Evolutionary conservation across 2,888 invertebrate species (phyloP).

Genomic region (Hoplodrina blanda): DNA sequence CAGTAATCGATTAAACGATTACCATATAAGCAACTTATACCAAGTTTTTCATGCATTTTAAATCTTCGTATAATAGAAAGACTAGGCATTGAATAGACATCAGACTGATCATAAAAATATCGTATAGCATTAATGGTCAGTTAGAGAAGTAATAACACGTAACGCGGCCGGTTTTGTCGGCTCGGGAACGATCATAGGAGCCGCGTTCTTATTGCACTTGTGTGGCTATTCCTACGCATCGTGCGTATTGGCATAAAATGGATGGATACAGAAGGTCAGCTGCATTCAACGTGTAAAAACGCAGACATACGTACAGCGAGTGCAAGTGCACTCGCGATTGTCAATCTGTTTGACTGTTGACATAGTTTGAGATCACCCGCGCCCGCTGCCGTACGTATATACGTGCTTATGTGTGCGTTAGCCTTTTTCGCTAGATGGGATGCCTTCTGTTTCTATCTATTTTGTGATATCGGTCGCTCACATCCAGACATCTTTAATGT

Average conservation of each 20-base stretch:
- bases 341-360: not conserved
- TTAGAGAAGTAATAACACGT: conserved; percentile 56
- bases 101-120: conserved; percentile 57
- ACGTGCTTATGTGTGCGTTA: not conserved
- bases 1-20: conserved; percentile 30
- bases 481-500: conserved; percentile 63
- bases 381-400: not conserved
- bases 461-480: conserved; percentile 7
- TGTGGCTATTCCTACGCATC: conserved; percentile 54
- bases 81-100: conserved; percentile 46
- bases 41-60: conserved; percentile 27
- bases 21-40: conserved; percentile 19
- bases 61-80: conserved; percentile 41
- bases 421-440: not conserved
- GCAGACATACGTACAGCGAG: not conserved
- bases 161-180: conserved; percentile 51
- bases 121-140: conserved; percentile 59
- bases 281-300: not conserved
- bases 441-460: conserved; percentile 12
- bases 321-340: not conserved
- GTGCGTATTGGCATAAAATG: conserved; percentile 25
- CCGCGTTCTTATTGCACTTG: conserved; percentile 51
- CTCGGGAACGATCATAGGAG: conserved; percentile 42
- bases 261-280: conserved; percentile 10
- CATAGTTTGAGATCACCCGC: not conserved